Conservation (phyloP, 2,113 vertebrate genomes). For the Sapayoa aenigma region DNA sequence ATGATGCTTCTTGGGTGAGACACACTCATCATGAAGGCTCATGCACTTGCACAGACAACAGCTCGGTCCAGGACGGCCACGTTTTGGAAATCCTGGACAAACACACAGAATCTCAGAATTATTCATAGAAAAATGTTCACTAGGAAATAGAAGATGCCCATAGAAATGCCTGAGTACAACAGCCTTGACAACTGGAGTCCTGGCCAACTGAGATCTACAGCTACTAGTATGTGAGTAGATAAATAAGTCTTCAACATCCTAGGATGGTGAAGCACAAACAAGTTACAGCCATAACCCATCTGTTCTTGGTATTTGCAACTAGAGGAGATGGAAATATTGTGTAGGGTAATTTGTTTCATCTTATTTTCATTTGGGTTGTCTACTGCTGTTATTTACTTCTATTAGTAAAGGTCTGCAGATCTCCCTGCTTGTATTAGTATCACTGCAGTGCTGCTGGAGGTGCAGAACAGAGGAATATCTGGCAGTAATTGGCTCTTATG, state of each 20-base stretch:
- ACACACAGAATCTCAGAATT: neutral
- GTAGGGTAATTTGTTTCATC: neutral
- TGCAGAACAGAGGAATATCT: neutral
- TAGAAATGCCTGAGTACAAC: neutral
- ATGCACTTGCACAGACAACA: neutral
- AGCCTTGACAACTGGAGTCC: neutral
- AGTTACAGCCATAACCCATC: neutral
- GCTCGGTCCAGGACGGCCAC: neutral
- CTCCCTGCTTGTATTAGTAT: neutral
- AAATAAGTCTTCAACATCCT: neutral
- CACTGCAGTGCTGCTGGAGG: neutral
- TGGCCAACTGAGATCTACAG: neutral
- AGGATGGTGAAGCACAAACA: neutral
- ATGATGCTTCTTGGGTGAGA: neutral
- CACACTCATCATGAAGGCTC: neutral
- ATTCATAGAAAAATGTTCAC: neutral
- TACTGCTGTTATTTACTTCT: neutral
- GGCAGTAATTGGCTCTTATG: neutral
- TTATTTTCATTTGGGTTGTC: neutral
- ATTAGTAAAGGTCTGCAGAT: neutral
- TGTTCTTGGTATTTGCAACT: neutral
- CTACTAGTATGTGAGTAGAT: neutral
- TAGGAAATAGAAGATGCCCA: neutral
- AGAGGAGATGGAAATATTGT: neutral
- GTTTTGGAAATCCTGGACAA: neutral